Evolutionary conservation across 2,113 vertebrate species (phyloP), one percentile per base, ranked within the genome.

Genomic region (Macquaria australasica): DNA sequence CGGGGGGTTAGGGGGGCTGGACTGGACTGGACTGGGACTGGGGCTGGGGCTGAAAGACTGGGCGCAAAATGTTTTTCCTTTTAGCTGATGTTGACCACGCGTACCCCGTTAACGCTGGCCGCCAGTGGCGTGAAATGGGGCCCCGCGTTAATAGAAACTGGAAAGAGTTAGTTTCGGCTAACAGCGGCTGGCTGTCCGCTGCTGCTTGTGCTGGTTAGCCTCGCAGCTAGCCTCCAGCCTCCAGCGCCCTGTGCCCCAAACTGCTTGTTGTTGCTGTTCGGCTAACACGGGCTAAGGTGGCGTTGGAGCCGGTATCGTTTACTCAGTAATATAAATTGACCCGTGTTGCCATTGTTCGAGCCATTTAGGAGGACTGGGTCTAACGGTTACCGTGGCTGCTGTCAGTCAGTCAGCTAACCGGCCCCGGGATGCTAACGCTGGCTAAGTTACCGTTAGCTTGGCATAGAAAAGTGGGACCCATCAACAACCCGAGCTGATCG

Each of bases 361-460:
- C 4, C 5, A 0, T 25, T 66, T 9, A 6, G 6, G 28, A 8
- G 37, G 5, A 39, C n/a, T 20, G 2, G 1, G 18, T 63, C 64
- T 83, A 86, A 66, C 50, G 8, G 41, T 20, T 20, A n/a, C n/a
- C 14, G 14, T 34, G 56, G 67, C 70, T 14, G 56, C 64, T 78
- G 63, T 76, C 55, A 79, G 79, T 76, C 55, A 76, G 79, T 63
- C 48, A 63, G 59, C 79, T 68, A 58, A 67, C 76, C 10, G 16
- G 53, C 75, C 48, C 75, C 67, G 3, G 39, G 58, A 73, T 78
- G 88, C 88, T 81, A 87, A 20, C 9, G n/a, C 0, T 11, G n/a
- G 87, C 83, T 91, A 91, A 68, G 25, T 8, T 81, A 51, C 63
- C 50, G 41, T 60, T 41, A 63, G 21, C 18, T 21, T 70, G 18